phyloP scores from a whole-genome alignment of 2,113 vertebrate genomes.

The Campylomormyrus tamandua region DNA sequence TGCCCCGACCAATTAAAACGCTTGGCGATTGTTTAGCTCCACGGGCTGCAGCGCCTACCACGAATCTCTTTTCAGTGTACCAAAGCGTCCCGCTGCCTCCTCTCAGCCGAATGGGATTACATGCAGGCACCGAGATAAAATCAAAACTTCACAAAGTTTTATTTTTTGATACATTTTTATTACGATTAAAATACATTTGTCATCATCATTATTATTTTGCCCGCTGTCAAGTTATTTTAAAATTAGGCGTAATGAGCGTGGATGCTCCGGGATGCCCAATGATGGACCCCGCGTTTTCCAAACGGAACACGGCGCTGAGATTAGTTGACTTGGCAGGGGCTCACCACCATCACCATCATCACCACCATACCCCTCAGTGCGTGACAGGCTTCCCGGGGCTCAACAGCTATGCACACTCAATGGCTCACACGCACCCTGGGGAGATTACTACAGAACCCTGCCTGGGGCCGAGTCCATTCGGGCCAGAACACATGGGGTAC shows the following conservation, averaged over 20 bases:
- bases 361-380: conserved; percentile 76
- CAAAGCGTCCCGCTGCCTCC: conserved; percentile 79
- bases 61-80: conserved; percentile 81
- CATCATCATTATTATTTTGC: conserved; percentile 70
- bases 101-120: conserved; percentile 75
- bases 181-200: conserved; percentile 74
- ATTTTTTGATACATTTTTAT: conserved; percentile 51
- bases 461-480: conserved; percentile 76
- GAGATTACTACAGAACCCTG: conserved; percentile 73
- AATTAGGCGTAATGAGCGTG: conserved; percentile 75
- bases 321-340: conserved; percentile 79
- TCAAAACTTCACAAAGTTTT: conserved; percentile 68
- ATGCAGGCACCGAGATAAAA: conserved; percentile 72
- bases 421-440: conserved; percentile 74
- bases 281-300: conserved; percentile 82
- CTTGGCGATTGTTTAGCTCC: conserved; percentile 78
- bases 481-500: conserved; percentile 83
- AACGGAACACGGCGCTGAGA: conserved; percentile 82
- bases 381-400: conserved; percentile 80
- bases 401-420: conserved; percentile 74
- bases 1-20: conserved; percentile 74
- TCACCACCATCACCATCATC: conserved; percentile 73
- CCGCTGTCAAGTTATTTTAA: conserved; percentile 82
- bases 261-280: conserved; percentile 74
- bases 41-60: conserved; percentile 69